Percentiles rank a stretch among this genome's conserved stretches.
phyloP scores from a whole-genome alignment of 2,888 invertebrate species.

The Thera obeliscata region DNA sequence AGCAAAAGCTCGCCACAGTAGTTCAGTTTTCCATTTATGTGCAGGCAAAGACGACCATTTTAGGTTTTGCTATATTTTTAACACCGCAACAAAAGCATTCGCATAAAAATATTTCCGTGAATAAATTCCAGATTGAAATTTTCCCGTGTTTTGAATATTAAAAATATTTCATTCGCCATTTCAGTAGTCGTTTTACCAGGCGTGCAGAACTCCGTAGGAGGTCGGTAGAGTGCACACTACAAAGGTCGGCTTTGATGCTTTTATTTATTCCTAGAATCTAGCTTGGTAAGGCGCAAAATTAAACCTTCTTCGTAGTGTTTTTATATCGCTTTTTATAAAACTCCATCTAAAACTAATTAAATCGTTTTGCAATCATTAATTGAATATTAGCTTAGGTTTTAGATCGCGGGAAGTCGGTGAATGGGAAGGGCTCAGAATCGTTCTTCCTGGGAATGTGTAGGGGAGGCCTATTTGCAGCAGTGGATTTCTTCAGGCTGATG shows the following conservation, averaged over 20 bases:
- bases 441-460: too few species aligned
- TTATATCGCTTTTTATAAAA: conserved; percentile 8
- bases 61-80: conserved; percentile 18
- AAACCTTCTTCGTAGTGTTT: conserved; percentile 31
- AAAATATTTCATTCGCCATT: conserved; percentile 68
- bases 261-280: conserved; percentile 65
- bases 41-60: conserved; percentile 6
- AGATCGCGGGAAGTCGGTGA: too few species aligned
- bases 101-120: conserved; percentile 47
- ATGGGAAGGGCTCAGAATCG: too few species aligned
- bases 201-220: conserved; percentile 66
- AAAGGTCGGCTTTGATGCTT: conserved; percentile 70
- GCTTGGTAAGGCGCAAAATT: conserved; percentile 40
- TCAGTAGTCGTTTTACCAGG: conserved; percentile 66
- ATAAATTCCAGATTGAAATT: conserved; percentile 59
- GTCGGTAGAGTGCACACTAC: conserved; percentile 69
- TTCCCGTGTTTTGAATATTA: conserved; percentile 62
- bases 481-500: too few species aligned
- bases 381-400: too few species aligned
- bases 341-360: not conserved
- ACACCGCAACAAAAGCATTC: conserved; percentile 40
- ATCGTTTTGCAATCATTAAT: not conserved
- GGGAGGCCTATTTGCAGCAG: too few species aligned
- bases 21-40: conserved; percentile 8
- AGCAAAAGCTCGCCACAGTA: conserved; percentile 2